Conservation (phyloP, 2,888 invertebrate species). For the Ophion ellenae region DNA sequence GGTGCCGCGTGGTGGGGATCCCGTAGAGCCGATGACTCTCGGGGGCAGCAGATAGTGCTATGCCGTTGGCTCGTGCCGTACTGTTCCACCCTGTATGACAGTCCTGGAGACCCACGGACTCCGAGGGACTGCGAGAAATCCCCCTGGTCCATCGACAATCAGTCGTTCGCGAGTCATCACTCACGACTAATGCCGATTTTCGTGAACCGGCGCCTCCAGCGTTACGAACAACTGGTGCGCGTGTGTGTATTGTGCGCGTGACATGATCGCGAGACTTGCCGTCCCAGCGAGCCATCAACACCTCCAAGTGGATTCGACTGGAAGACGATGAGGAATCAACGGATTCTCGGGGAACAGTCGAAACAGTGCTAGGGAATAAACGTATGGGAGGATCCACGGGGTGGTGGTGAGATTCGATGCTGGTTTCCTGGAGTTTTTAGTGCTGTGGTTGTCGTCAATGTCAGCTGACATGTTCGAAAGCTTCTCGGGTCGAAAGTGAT, state of each 20-base stretch:
- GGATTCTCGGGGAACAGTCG: conserved; percentile 25
- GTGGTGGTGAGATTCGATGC: conserved; percentile 17
- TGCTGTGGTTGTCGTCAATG: conserved; percentile 16
- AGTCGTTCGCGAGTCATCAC: conserved; percentile 62
- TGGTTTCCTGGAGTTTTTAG: conserved; percentile 16
- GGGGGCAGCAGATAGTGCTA: conserved; percentile 81
- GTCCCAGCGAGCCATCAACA: background rate
- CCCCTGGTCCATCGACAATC: conserved; percentile 48
- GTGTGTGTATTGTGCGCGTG: conserved; percentile 34
- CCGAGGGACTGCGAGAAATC: conserved; percentile 61
- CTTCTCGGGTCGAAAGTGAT: background rate
- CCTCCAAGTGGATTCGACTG: conserved; percentile 26
- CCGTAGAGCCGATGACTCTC: conserved; percentile 76
- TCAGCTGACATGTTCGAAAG: conserved; percentile 1
- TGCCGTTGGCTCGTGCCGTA: conserved; percentile 83
- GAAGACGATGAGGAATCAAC: conserved; percentile 22
- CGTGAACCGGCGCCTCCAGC: conserved; percentile 8
- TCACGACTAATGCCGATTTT: conserved; percentile 48
- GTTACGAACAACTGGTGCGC: background rate
- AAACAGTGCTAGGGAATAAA: conserved; percentile 25
- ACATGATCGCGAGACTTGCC: conserved; percentile 5
- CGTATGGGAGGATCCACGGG: background rate
- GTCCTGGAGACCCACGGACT: conserved; percentile 72
- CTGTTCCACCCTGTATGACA: conserved; percentile 76
- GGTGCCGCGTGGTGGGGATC: conserved; percentile 74